These are phyloP conservation scores for Erpobdella octoculata DNA, from an alignment of 2,888 invertebrate species.

Conservation along the genomic window DNA sequence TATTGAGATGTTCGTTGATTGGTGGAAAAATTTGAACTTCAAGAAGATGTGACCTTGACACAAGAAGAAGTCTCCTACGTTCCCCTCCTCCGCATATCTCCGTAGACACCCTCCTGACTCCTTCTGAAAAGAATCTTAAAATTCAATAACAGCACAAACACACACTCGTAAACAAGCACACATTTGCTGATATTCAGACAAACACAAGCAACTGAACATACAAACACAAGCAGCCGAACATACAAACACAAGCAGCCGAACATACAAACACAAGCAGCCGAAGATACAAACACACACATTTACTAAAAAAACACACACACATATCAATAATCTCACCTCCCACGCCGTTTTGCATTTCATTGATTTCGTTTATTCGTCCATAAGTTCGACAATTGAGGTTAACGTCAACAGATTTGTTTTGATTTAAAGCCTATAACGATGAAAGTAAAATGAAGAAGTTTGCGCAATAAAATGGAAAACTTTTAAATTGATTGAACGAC, in stretches of 20 bases:
- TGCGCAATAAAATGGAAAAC: no score
- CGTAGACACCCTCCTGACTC: neutral
- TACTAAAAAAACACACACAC: neutral
- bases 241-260: neutral
- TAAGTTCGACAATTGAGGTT: neutral
- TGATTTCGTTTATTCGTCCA: neutral
- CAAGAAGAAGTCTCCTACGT: neutral
- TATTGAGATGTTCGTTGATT: neutral
- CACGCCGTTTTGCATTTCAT: neutral
- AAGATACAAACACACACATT: neutral
- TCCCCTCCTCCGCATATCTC: neutral
- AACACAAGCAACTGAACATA: neutral
- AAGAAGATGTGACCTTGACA: neutral
- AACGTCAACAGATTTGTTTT: no score
- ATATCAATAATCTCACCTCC: neutral
- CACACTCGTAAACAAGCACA: neutral
- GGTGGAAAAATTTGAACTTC: constrained; percentile 1
- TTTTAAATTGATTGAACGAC: no score
- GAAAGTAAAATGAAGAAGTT: no score
- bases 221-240: neutral
- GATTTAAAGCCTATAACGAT: no score
- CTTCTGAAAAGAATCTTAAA: neutral
- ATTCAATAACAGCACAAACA: no score
- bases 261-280: neutral
- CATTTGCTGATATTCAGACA: neutral